phyloP scores from a whole-genome alignment of 1,140 invertebrate genomes.

The Papilio machaon region DNA sequence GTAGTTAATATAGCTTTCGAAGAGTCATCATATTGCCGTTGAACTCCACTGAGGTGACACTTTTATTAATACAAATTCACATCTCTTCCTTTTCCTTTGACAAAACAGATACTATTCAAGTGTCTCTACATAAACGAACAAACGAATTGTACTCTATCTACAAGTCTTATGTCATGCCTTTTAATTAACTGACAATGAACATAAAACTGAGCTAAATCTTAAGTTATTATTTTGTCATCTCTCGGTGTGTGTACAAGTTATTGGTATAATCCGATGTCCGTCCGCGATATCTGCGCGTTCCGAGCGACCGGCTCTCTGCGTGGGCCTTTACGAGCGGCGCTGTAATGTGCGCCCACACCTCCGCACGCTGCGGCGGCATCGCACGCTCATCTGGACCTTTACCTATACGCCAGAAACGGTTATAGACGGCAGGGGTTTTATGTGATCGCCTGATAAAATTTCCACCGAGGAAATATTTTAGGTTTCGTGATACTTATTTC shows the following conservation, averaged over 20 bases:
- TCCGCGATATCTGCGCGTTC: conserved; percentile 56
- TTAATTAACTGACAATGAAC: too few species aligned
- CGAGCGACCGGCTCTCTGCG: conserved; percentile 44
- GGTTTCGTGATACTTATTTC: background rate
- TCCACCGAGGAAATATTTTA: background rate
- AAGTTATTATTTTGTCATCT: background rate
- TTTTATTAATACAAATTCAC: too few species aligned
- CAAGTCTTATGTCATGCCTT: too few species aligned
- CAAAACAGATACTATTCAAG: too few species aligned
- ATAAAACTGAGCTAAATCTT: too few species aligned
- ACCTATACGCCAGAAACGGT: background rate
- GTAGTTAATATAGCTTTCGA: too few species aligned
- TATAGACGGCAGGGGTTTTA: background rate
- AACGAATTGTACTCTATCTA: too few species aligned
- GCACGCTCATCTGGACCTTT: conserved; percentile 19
- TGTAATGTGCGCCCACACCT: conserved; percentile 58
- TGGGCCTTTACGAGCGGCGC: conserved; percentile 55
- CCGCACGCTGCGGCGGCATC: conserved; percentile 47
- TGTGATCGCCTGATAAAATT: conserved; percentile 4
- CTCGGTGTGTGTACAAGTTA: conserved; percentile 46
- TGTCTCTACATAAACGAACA: too few species aligned
- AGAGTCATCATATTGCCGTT: too few species aligned
- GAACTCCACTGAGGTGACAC: too few species aligned
- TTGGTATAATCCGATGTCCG: conserved; percentile 51
- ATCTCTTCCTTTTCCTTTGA: too few species aligned